Base-by-base conservation (phyloP, 2,888 invertebrate genomes). In the Synanthedon andrenaeformis region DNA sequence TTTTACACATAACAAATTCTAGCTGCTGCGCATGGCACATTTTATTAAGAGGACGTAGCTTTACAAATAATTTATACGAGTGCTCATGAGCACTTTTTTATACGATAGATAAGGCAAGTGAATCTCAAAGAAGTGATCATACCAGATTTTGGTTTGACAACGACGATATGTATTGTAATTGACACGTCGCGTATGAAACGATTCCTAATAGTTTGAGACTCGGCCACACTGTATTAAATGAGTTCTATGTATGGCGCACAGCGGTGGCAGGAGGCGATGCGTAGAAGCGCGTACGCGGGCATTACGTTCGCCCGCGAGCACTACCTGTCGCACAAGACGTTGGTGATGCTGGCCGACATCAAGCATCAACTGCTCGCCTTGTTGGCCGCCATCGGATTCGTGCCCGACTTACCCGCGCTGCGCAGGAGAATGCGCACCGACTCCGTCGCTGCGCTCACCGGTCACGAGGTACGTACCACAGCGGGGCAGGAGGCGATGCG, bases 321-420 rank as follows among this genome's bases (percentile, higher is more conserved):
- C 77, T 96, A 90, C 72, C 84, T 98, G 0, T 96, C 96, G 0
- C 83, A 92, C 60, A 92, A 93, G 69, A 94, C 95, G 0, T 86
- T 98, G 66, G 89, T 93, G 57, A 96, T 94, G 79, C 89, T 98
- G 62, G 92, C 93, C 0, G 96, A 97, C 63, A 93, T 97, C 59
- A 96, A 97, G 69, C 92, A 93, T 64, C 95, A 95, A 70, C 88
- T 94, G 60, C 75, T 95, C 51, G 94, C 94, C 42, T 73, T 94
- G 17, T 74, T 95, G 12, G 92, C 93, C 0, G 90, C 92, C 4
- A 95, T 95, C 54, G 95, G 94, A 1, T 95, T 95, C 72, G 91
- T 94, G 6, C 92, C 94, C 0, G 89, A 92, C 23, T 89, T 93
- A 72, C 90, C 89, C 0, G 88, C 88, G 1, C 64, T 86, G 41